A percentile compares a stretch with the other conserved stretches of the same genome.
Conservation (phyloP, 2,113 vertebrate species). For the Anarrhichthys ocellatus region DNA sequence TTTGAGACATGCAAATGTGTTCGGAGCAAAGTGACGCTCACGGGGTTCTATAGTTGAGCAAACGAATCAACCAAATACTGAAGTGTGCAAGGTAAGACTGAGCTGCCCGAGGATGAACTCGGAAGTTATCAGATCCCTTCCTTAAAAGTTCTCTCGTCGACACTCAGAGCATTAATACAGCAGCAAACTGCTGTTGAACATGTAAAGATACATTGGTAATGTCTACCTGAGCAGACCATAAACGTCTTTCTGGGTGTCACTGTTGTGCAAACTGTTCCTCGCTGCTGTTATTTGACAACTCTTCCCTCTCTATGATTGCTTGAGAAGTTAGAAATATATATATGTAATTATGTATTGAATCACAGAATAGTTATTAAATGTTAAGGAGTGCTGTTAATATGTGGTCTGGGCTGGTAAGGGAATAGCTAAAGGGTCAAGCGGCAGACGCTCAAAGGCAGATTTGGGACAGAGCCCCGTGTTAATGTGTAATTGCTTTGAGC, state of each 20-base stretch:
- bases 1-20: constrained; percentile 24
- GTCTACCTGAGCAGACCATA: too few relatives aligned
- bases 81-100: not conserved
- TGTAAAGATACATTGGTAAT: too few relatives aligned
- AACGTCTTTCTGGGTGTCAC: not conserved
- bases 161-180: too few relatives aligned
- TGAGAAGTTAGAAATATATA: not conserved
- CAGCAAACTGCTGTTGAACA: too few relatives aligned
- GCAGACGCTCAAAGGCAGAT: constrained; percentile 30
- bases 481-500: constrained; percentile 73
- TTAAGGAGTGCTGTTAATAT: constrained; percentile 19
- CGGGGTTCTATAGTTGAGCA: not conserved
- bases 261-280: constrained; percentile 7
- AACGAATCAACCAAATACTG: not conserved
- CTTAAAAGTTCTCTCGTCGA: not conserved
- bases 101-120: not conserved
- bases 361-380: constrained; percentile 2
- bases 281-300: constrained; percentile 6
- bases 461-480: constrained; percentile 41
- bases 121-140: not conserved
- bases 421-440: constrained; percentile 42
- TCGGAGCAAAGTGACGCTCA: not conserved
- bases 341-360: not conserved
- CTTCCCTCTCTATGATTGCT: not conserved
- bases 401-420: constrained; percentile 15